Base-by-base conservation (phyloP, 2,888 invertebrate genomes). In the Parelbella ahira region DNA sequence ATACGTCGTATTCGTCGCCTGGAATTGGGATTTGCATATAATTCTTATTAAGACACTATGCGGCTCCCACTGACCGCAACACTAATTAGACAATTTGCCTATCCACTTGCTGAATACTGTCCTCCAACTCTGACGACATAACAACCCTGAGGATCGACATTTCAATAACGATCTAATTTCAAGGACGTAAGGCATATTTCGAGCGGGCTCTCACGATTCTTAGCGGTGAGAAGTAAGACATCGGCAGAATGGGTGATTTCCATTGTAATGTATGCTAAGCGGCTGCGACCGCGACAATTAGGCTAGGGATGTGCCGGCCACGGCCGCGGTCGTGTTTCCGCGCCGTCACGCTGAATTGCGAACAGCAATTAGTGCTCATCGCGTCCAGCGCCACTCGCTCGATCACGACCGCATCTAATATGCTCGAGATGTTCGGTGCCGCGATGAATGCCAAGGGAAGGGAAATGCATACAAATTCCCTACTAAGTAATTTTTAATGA, bases 181-280 rank as follows among this genome's bases (percentile, higher is more conserved):
- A 1, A n/a, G 3, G 6, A 6, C 5, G 3, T 50, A 66, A 48
- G 54, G 56, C 39, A 45, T 45, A 57, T 58, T 51, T 67, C 49
- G 41, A 45, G 33, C 27, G 15, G 4, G 11, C 9, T 12, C 30
- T 7, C 4, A 7, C 12, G 21, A 51, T 63, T 65, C 71, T 74
- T 60, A 53, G 54, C 60, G 45, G 56, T 47, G 56, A 49, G 53
- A 49, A 56, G 63, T 62, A 72, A 83, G 83, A 82, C 81, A 61
- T 63, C 60, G 58, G 53, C 55, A 55, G 71, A 67, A 67, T 68
- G 56, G 68, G 65, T 74, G 69, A 80, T 82, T 73, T 55, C 60
- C 72, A 80, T 83, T 75, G 74, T 80, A 83, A 86, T 83, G 74
- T 79, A 84, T 86, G 86, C 64, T 72, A 82, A 84, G 60, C 66